Evolutionary conservation across 1,140 invertebrate genomes (phyloP), one percentile per base, ranked within the genome.

Genomic region (Drosophila bipectinata): DNA sequence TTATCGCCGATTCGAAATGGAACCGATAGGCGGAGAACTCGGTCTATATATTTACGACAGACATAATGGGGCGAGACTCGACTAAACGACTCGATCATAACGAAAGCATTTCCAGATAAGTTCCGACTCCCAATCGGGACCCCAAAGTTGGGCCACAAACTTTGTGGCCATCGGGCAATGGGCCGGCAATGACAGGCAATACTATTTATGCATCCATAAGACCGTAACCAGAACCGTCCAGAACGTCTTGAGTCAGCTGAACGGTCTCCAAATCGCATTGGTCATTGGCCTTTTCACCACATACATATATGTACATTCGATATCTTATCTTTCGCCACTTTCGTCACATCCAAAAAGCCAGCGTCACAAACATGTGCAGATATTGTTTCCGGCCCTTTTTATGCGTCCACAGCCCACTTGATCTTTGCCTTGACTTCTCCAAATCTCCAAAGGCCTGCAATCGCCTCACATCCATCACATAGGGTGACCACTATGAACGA

Each of bases 1-100:
- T 67, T 67, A 67, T 67, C 63, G 60, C 60, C 47, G 21, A 52
- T 18, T 18, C 57, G 63, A 77, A 76, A 76, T 54, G 54, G 59
- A 41, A 28, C 51, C 57, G 72, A 77, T 77, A 77, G 67, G 41
- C 26, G 7, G 34, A 8, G 14, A 52, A 15, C 48, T 39, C 39
- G 47, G 60, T 34, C 39, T 52, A 39, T 51, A 61, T 62, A 62
- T 44, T 72, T 54, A 62, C 48, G 57, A 55, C 63, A 55, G 26
- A 14, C 72, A 49, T 75, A 49, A 49, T 57, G 54, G 61, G 37
- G 61, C 51, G 60, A 64, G 63, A 52, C 7, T 37, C 59, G 15
- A 24, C 45, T 44, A 34, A 41, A 21, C 37, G 52, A 41, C 34
- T 47, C 51, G 69, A 57, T 60, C 56, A 53, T 14, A 71, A 51